Evolutionary conservation across 1,140 invertebrate genomes (phyloP), one percentile per base, ranked within the genome.

Genomic region (Zelostemma sp.): DNA sequence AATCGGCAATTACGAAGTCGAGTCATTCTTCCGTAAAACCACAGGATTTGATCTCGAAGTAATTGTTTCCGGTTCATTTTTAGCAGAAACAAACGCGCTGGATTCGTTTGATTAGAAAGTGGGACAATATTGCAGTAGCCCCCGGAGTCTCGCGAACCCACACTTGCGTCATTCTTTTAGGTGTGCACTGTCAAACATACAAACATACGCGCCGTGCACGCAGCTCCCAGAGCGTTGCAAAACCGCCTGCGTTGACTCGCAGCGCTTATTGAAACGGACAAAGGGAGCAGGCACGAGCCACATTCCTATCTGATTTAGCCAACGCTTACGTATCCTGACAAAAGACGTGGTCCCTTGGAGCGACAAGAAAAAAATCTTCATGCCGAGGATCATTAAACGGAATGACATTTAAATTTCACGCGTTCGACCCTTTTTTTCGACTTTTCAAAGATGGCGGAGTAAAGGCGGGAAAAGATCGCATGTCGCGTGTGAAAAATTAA

Each of bases 21-120:
- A n/a, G n/a, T n/a, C n/a, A n/a, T n/a, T n/a, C n/a, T n/a, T n/a
- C n/a, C n/a, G n/a, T n/a, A n/a, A n/a, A n/a, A n/a, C n/a, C n/a
- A n/a, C n/a, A n/a, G n/a, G n/a, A n/a, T n/a, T n/a, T n/a, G n/a
- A n/a, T n/a, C n/a, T n/a, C n/a, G n/a, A n/a, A n/a, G n/a, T n/a
- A n/a, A n/a, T n/a, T n/a, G n/a, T n/a, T 28, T 4, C 25, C 25
- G 25, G 3, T 28, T 28, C 25, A 8, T 28, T 28, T 35, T 25
- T 25, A 3, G 21, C 21, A 25, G 21, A 8, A 25, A 25, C 21
- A n/a, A 6, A 9, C 6, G n/a, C n/a, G 63, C 41, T 43, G 70
- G 68, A 76, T 80, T 72, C 69, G 73, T 78, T 78, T 82, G 76
- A 79, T 82, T 83, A 82, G 82, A 84, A 84, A 84, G 82, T 84